Evolutionary conservation across 1,140 invertebrate species (phyloP), one percentile per base, ranked within the genome.

Genomic region (Drosophila sp.): DNA sequence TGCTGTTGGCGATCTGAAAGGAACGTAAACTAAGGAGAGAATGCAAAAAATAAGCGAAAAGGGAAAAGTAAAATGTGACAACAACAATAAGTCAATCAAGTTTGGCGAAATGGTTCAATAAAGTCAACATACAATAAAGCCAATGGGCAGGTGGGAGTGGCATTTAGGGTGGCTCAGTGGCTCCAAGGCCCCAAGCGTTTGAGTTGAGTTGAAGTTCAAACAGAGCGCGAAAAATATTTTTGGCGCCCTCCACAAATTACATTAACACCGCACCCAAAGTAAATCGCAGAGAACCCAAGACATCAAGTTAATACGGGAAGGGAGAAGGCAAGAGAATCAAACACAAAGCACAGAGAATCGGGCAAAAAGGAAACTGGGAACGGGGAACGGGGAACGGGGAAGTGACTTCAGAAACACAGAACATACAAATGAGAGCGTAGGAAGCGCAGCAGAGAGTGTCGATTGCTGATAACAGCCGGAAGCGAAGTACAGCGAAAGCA

Each of bases 381-480:
- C n/a, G n/a, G n/a, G n/a, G n/a, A n/a, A n/a, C n/a, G n/a, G n/a
- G n/a, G n/a, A 80, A 67, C 56, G 46, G 53, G 59, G 8, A 36
- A 46, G n/a, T 2, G 27, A 21, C 21, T 5, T n/a, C 29, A 38
- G 4, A 43, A 56, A 40, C 27, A 29, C 27, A 63, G 57, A 43
- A 50, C 48, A 51, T 57, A 75, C 72, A 70, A 75, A 75, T 75
- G 72, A 73, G 65, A 66, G 45, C 65, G 27, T 53, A 71, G 66
- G 76, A 76, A 75, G 74, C 76, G 72, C 79, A 71, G 69, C 76
- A 50, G 66, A 50, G 66, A 87, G 82, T 87, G 82, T 89, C 82
- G 83, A 89, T 87, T 76, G 83, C 79, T 89, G 82, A 86, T 86
- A 86, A 86, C 83, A 87, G 78, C 82, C 83, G 83, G 83, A 89